These are phyloP conservation scores for Sweltsa coloradensis DNA, from an alignment of 1,140 invertebrate species.

Conservation along the genomic window DNA sequence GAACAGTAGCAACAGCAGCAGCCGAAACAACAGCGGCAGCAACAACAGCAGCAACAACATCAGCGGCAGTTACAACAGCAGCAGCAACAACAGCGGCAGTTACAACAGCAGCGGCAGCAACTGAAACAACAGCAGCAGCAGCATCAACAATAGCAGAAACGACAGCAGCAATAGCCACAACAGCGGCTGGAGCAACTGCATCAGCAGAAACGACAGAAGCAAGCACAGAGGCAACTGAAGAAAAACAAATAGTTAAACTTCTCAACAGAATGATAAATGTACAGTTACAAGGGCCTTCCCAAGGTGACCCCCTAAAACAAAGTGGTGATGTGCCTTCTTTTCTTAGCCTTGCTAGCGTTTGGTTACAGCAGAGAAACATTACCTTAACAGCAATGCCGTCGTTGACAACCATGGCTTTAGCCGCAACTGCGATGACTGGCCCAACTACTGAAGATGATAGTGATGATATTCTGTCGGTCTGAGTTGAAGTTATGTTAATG, in stretches of 20 bases:
- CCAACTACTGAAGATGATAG: no score
- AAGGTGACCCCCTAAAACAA: no score
- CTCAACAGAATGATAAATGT: no score
- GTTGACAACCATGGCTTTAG: no score
- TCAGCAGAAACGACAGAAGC: conserved; percentile 17
- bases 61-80: background rate
- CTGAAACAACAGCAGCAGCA: conserved; percentile 21
- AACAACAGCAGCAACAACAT: background rate
- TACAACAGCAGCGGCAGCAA: background rate
- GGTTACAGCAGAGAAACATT: no score
- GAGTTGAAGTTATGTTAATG: no score
- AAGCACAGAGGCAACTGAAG: conserved; percentile 27
- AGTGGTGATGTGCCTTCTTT: no score
- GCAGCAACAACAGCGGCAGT: conserved; percentile 2
- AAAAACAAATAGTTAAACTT: conserved; percentile 24
- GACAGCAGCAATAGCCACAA: conserved; percentile 18
- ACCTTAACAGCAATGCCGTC: no score
- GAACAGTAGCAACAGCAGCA: conserved; percentile 6
- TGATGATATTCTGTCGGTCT: no score
- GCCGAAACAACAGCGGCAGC: conserved; percentile 2
- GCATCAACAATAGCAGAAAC: conserved; percentile 23
- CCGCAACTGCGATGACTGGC: no score
- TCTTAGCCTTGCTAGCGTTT: no score
- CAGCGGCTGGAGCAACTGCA: conserved; percentile 18
- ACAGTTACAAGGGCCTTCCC: no score